Evolutionary conservation across 2,888 invertebrate genomes (phyloP), one percentile per base, ranked within the genome.

Genomic region (Microchrysa polita): DNA sequence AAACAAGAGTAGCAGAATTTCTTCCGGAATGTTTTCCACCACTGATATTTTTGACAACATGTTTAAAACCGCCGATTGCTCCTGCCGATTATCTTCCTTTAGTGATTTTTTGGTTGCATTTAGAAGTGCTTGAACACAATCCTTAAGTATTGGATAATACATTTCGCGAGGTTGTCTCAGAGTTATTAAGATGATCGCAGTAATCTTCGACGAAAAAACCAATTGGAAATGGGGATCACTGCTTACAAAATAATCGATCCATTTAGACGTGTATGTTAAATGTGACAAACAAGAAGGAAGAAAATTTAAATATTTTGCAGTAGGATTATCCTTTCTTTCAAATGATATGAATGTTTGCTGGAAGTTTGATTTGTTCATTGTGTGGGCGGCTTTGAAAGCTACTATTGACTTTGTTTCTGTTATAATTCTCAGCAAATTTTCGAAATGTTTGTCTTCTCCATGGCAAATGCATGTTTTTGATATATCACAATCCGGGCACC

Each of bases 1-100:
- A 63, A 83, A 84, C 76, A 83, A 82, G 57, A 81, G 80, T 12
- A 83, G 81, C 0, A 84, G 53, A 10, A 57, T 72, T 14, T 63
- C 60, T 61, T 85, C 83, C 1, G 79, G 77, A 7, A 81, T 75
- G 12, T 75, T 65, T 7, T 80, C 77, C 1, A 78, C 75, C 2
- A 73, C 71, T 5, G 76, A 76, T 61, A 79, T 71, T 52, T 76
- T 76, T 9, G 73, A 67, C 1, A 79, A 77, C 65, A 78, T 73
- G 44, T 76, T 73, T 7, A 79, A 20, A 0, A 76, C 67, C 23
- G 72, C 63, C 23, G 75, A 75, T 67, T 79, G 79, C 0, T 74
- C 44, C 34, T 74, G 75, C 53, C 73, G 63, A 42, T 78, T 73
- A 2, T 40, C 67, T 1, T 20, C 59, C 16, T 74, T 20, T 18